These are phyloP conservation scores for Labeo catla DNA, from an alignment of 2,113 vertebrate genomes.

Conservation along the genomic window DNA sequence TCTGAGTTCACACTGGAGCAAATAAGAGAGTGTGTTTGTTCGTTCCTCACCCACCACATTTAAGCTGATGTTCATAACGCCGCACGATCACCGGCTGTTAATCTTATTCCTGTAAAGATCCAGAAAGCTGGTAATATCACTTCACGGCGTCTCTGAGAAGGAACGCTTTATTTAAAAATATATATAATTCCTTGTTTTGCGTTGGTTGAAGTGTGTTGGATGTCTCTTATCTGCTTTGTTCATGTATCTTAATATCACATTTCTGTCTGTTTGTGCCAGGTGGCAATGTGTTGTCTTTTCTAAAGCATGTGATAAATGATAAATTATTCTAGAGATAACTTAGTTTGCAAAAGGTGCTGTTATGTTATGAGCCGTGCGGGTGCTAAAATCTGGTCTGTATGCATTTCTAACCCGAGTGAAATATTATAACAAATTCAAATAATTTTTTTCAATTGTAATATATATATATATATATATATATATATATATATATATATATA, in stretches of 20 bases:
- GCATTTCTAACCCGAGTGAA: neutral
- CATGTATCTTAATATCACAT: slow-evolving; percentile 31
- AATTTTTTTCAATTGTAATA: neutral
- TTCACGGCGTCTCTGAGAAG: neutral
- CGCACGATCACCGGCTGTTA: slow-evolving; percentile 71
- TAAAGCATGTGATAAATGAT: slow-evolving; percentile 27
- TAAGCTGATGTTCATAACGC: slow-evolving; percentile 73
- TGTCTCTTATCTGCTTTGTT: slow-evolving; percentile 19
- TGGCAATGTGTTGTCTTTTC: neutral
- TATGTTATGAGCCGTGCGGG: neutral
- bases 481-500: too few species aligned
- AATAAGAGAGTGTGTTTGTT: slow-evolving; percentile 71
- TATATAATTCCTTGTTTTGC: slow-evolving; percentile 29
- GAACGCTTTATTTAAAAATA: slow-evolving; percentile 6
- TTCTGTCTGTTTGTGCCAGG: slow-evolving; percentile 9
- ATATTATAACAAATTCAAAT: neutral
- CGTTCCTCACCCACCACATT: slow-evolving; percentile 72
- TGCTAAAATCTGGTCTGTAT: neutral
- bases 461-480: too few species aligned
- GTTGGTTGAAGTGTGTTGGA: slow-evolving; percentile 19
- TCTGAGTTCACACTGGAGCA: slow-evolving; percentile 68
- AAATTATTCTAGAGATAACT: neutral
- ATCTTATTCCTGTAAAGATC: slow-evolving; percentile 46
- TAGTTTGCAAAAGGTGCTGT: neutral
- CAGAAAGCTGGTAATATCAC: slow-evolving; percentile 26